These are phyloP conservation scores for Crepidodera aurea DNA, from an alignment of 2,888 invertebrate genomes.

Conservation along the genomic window DNA sequence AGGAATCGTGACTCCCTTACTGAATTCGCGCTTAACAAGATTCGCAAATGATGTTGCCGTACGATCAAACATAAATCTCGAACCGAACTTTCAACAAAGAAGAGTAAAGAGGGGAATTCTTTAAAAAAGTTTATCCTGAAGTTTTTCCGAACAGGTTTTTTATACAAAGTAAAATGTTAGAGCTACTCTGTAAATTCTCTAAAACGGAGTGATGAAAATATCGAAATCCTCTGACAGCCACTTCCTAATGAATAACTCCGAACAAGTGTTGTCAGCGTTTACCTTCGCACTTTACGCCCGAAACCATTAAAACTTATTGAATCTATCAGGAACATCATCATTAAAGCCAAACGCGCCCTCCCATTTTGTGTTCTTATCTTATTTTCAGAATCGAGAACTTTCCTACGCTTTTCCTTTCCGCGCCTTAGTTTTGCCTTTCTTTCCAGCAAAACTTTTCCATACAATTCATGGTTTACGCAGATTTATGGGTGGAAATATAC, in stretches of 20 bases:
- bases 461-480: constrained; percentile 11
- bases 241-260: constrained; percentile 29
- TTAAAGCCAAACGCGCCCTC: constrained; percentile 24
- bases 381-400: constrained; percentile 26
- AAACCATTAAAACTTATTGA: constrained; percentile 36
- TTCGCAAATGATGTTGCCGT: no score
- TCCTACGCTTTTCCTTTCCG: constrained; percentile 19
- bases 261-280: constrained; percentile 35
- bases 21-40: no score
- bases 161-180: background rate
- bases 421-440: constrained; percentile 20
- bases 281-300: constrained; percentile 25
- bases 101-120: no score
- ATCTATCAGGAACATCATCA: constrained; percentile 32
- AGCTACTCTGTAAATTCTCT: background rate
- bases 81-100: no score
- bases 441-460: constrained; percentile 19
- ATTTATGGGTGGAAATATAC: constrained; percentile 10
- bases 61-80: no score
- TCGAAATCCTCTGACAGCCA: constrained; percentile 23
- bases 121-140: no score
- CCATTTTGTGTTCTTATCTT: constrained; percentile 29
- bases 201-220: constrained; percentile 22
- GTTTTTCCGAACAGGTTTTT: no score
- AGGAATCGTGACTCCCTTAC: no score